Base-by-base conservation (phyloP, 2,797 vertebrate genomes). In the Micropoecilia bifurca region DNA sequence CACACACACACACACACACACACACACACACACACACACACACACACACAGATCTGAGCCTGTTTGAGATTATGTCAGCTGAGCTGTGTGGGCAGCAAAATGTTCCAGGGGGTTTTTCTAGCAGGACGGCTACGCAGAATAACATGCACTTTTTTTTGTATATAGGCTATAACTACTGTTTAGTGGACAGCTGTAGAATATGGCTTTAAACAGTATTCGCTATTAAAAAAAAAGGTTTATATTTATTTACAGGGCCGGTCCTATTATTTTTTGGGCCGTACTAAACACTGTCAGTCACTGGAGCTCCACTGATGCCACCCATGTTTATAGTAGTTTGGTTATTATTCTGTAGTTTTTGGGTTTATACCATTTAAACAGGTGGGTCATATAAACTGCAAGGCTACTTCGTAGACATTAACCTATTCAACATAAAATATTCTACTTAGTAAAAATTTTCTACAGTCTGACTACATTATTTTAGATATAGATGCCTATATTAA, bases 61-160 rank as follows among this genome's bases (percentile, higher is more conserved):
- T 71, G 68, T 41, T 41, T 41, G 36, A 13, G 16, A 25, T 22
- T 22, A 12, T n/a, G 36, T 68, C 63, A 71, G 39, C 68, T 45
- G 68, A 71, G 22, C 22, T 66, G 79, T 68, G 79, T 77, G 77
- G 78, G 79, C 78, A 47, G 73, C 77, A 87, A 90, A 30, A 91
- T 89, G 80, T 87, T 90, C 84, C 47, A 73, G 46, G 82, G 75
- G 80, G 90, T 78, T 92, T 91, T 92, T 91, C 82, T 87, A 82
- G 79, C 81, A 72, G 80, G 77, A 82, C 74, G 55, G 25, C 84
- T 69, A 63, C 16, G 30, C 71, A 36, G 80, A 83, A 84, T 73
- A 76, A 82, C 84, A 85, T 89, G 82, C 68, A 77, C 45, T 74
- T 75, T 57, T 41, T 41, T 41, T 41, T n/a, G n/a, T n/a, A n/a